A percentile compares a stretch with the other conserved stretches of the same genome.
Conservation (phyloP, 2,113 vertebrate species). For the Eretmochelys imbricata region DNA sequence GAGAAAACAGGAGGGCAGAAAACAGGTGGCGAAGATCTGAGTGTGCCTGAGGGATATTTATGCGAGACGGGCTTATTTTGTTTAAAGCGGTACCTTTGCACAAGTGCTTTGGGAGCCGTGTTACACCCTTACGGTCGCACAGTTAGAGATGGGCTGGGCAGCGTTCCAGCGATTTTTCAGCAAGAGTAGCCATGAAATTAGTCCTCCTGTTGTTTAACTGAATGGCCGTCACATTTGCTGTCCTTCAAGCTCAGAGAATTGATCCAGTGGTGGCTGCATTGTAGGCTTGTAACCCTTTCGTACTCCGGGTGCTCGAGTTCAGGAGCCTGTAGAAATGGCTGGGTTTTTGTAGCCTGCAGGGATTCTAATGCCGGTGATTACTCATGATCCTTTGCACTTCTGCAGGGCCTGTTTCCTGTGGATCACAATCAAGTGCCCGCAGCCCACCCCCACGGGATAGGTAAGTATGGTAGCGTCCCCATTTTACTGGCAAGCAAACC, state of each 20-base stretch:
- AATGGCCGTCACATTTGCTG: neutral
- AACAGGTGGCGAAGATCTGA: neutral
- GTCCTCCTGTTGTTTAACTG: neutral
- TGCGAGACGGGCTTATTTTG: neutral
- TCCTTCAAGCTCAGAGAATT: neutral
- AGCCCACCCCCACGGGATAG: neutral
- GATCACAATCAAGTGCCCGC: neutral
- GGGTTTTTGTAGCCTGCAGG: neutral
- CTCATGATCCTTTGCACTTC: neutral
- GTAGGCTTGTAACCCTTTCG: neutral
- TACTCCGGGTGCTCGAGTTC: neutral
- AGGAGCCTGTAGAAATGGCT: neutral
- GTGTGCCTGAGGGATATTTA: neutral
- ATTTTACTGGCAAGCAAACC: neutral
- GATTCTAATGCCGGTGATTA: neutral
- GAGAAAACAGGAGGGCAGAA: neutral
- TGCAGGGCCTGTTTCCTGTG: neutral
- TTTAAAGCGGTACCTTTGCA: neutral
- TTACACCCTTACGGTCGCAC: neutral
- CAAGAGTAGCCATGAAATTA: neutral
- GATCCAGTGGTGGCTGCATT: neutral
- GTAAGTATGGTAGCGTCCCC: too few relatives aligned
- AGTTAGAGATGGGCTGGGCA: neutral
- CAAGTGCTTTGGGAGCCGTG: neutral
- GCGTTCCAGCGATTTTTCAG: neutral